A percentile compares a stretch with the other conserved stretches of the same genome.
These are phyloP conservation scores for Drosophila nr. fundita DNA, from an alignment of 2,888 invertebrate species.

Conservation along the genomic window DNA sequence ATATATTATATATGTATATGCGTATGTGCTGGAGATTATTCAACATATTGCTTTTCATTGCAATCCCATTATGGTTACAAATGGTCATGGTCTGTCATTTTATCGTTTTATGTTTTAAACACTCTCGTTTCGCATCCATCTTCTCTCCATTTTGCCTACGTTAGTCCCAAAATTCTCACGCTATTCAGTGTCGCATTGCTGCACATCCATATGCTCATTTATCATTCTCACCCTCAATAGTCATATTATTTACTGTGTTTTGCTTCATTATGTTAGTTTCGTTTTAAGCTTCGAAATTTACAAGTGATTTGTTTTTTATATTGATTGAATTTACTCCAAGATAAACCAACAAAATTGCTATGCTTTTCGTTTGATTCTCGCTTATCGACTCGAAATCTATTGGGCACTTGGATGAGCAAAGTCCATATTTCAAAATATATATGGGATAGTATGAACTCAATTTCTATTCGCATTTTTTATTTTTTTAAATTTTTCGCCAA, in stretches of 20 bases:
- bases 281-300: not conserved
- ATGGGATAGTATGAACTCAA: not conserved
- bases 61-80: not conserved
- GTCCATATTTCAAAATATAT: not conserved
- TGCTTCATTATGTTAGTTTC: not conserved
- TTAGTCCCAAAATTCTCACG: not conserved
- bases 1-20: not conserved
- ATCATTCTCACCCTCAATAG: not conserved
- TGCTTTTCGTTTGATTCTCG: not conserved
- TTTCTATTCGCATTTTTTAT: not conserved
- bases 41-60: not conserved
- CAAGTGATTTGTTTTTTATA: not conserved
- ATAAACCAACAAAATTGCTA: too few species aligned
- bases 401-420: not conserved
- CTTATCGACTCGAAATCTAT: not conserved
- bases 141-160: not conserved
- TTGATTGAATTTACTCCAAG: not conserved
- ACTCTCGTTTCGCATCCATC: constrained; percentile 1
- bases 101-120: not conserved
- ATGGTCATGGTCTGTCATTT: not conserved
- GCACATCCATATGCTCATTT: not conserved
- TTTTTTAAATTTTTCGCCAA: not conserved
- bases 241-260: not conserved
- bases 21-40: not conserved
- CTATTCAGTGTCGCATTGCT: not conserved